phyloP scores from a whole-genome alignment of 1,140 invertebrate genomes.

The Cotesia typhae region DNA sequence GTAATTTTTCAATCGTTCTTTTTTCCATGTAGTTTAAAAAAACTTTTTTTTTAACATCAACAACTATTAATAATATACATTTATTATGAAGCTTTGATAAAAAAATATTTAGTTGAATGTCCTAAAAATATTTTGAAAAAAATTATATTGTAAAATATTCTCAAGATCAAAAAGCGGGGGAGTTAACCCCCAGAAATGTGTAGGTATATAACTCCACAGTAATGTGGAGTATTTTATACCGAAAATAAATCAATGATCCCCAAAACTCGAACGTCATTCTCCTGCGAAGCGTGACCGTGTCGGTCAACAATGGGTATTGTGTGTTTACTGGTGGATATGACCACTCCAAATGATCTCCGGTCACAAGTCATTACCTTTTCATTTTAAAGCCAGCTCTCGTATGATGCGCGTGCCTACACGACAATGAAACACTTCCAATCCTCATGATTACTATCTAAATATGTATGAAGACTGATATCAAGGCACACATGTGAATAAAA shows the following conservation, averaged over 20 bases:
- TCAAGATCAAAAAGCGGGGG: neutral
- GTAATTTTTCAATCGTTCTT: too few relatives aligned
- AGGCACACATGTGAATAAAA: neutral
- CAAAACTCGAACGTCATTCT: slow-evolving; percentile 48
- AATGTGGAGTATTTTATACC: neutral
- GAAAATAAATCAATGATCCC: slow-evolving; percentile 53
- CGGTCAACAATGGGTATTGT: slow-evolving; percentile 59
- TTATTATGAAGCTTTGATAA: too few relatives aligned
- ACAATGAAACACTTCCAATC: slow-evolving; percentile 25
- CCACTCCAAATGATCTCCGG: slow-evolving; percentile 49
- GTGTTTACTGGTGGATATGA: slow-evolving; percentile 19
- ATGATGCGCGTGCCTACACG: slow-evolving; percentile 6
- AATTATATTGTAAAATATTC: too few relatives aligned
- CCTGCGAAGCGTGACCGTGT: slow-evolving; percentile 57
- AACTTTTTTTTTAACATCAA: too few relatives aligned
- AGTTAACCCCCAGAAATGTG: neutral
- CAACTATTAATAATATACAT: too few relatives aligned
- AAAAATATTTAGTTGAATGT: too few relatives aligned
- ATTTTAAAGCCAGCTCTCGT: slow-evolving; percentile 52
- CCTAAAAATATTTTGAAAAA: too few relatives aligned
- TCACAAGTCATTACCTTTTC: slow-evolving; percentile 64
- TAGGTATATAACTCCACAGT: neutral
- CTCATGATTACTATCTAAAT: slow-evolving; percentile 32
- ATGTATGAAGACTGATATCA: slow-evolving; percentile 17
- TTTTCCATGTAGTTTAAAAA: too few relatives aligned